These are phyloP conservation scores for Cebus imitator DNA, from an alignment of 2,113 vertebrate species.

Conservation along the genomic window DNA sequence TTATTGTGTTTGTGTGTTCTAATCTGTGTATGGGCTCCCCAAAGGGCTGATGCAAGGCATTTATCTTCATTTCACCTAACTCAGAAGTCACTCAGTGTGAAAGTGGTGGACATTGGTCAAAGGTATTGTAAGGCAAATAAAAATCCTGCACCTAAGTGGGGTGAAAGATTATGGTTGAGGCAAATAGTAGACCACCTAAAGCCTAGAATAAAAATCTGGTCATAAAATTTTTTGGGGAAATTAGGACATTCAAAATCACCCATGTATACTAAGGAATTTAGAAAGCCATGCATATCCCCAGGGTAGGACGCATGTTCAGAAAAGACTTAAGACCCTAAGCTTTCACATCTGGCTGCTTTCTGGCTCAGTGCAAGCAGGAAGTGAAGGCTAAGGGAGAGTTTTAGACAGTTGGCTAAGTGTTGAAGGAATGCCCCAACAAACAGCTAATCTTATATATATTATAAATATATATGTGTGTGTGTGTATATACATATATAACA, in stretches of 20 bases:
- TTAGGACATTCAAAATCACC: neutral
- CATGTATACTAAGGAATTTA: neutral
- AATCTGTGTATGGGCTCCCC: neutral
- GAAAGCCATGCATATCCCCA: neutral
- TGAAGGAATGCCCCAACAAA: neutral
- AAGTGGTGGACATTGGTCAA: neutral
- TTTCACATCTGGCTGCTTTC: neutral
- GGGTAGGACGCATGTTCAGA: neutral
- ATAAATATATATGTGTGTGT: too few species aligned
- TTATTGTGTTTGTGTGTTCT: neutral
- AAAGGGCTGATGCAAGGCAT: neutral
- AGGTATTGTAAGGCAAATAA: neutral
- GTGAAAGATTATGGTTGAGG: neutral
- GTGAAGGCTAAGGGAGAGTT: conserved; percentile 6
- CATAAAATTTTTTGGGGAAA: neutral
- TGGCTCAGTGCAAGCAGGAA: neutral
- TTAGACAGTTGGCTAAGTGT: neutral
- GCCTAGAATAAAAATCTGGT: neutral
- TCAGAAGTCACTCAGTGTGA: conserved; percentile 17
- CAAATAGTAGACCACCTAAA: neutral
- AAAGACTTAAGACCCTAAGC: neutral
- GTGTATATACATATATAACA: too few species aligned
- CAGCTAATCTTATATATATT: neutral
- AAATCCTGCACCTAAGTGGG: neutral
- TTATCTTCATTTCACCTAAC: neutral